Base-by-base conservation (phyloP, 2,888 invertebrate species). In the Rhaphigaster nebulosa region DNA sequence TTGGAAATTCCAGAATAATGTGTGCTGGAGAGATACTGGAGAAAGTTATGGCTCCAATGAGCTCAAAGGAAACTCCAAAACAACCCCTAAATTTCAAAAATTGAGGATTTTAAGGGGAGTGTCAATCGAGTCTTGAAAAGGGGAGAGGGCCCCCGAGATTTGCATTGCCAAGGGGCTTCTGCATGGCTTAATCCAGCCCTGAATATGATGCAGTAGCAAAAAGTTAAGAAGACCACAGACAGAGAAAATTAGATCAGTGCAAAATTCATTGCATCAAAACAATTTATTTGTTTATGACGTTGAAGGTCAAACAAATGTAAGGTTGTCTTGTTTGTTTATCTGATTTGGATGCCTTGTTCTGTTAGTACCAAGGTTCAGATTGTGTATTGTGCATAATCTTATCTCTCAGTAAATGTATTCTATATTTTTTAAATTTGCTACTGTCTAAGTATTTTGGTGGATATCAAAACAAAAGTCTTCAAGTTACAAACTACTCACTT, bases 291-390 rank as follows among this genome's bases (percentile, higher is more conserved):
- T 65, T 65, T 65, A 65, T 65, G 65, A 65, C 65, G 65, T 65
- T 15, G 65, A 65, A 65, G 65, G 65, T 29, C 65, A 65, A 65
- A 65, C 65, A 65, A 65, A 65, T 65, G 65, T 65, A 65, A 65
- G 65, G 65, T 29, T 29, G 29, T 5, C 65, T 29, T 29, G 15
- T 65, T 65, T 65, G 65, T 65, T 65, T 65, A 65, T 65, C 65
- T 18, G n/a, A 65, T 65, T 65, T 60, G 8, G 65, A 29, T 65
- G 15, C 65, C 65, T 65, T 65, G 29, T 65, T 34, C 65, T 29
- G n/a, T 29, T 29, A 65, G 65, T 29, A 65, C 29, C 65, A 65
- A 65, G 65, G 65, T 65, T 65, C 34, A n/a, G 29, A 65, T 65
- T 65, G 15, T 65, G 34, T 34, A 65, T 29, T 2, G 29, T 65